Evolutionary conservation across 1,140 invertebrate species (phyloP).

Genomic region (Lutraria rhynchaena): DNA sequence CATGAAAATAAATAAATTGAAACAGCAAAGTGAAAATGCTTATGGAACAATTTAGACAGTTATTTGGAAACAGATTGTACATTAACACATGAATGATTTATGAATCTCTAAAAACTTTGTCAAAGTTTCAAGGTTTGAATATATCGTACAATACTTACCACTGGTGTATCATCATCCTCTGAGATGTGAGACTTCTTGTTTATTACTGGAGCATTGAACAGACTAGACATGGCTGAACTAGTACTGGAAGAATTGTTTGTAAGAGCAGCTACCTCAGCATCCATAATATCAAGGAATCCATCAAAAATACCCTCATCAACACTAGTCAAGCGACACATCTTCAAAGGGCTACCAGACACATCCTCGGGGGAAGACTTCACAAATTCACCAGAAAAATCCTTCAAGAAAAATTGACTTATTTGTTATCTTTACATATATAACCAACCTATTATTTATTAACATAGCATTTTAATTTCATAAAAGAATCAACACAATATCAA

Average conservation of each 20-base stretch:
- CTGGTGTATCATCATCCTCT: slow-evolving; percentile 68
- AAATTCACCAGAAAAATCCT: slow-evolving; percentile 67
- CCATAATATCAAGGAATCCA: slow-evolving; percentile 87
- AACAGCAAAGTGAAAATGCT: too few species aligned
- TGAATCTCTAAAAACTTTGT: background rate
- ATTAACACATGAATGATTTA: background rate
- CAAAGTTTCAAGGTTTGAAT: too few species aligned
- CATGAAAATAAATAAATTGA: too few species aligned
- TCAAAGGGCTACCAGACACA: slow-evolving; percentile 67
- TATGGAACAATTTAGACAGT: background rate
- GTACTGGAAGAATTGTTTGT: background rate
- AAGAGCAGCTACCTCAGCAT: slow-evolving; percentile 71
- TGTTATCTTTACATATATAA: too few species aligned
- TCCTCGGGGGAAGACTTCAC: slow-evolving; percentile 23
- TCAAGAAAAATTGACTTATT: too few species aligned
- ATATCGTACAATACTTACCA: slow-evolving; percentile 62
- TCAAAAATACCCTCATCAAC: slow-evolving; percentile 84
- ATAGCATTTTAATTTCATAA: too few species aligned
- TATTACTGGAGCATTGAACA: slow-evolving; percentile 74
- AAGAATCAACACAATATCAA: too few species aligned
- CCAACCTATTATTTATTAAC: too few species aligned
- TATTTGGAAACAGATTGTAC: background rate
- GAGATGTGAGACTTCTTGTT: slow-evolving; percentile 41
- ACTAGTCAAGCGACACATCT: slow-evolving; percentile 81
- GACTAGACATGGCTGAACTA: slow-evolving; percentile 61